Evolutionary conservation across 2,113 vertebrate species (phyloP), one percentile per base, ranked within the genome.

Genomic region (Mugil cephalus): DNA sequence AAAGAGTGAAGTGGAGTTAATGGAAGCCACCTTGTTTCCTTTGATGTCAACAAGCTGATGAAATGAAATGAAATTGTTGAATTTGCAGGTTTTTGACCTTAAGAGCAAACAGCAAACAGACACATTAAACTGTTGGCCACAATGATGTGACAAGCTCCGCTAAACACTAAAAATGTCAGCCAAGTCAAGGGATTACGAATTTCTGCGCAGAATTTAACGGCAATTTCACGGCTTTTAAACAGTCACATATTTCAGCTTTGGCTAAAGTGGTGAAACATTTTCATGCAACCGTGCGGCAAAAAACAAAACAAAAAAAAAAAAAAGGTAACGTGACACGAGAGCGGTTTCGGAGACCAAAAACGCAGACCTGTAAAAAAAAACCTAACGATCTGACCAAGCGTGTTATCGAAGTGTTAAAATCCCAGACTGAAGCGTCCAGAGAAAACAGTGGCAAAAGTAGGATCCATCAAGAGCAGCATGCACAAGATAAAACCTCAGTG

Each of bases 401-500:
- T 24, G 30, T 56, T 59, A 69, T 19, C 12, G 19, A 4, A 47
- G 45, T 39, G 10, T 39, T 50, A 77, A 46, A 79, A 24, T 56
- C 17, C 19, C n/a, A 72, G 34, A 4, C 9, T 51, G 12, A 53
- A 47, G 48, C 65, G 45, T 18, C 17, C 15, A 0, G n/a, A n/a
- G 47, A 68, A 58, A 79, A 58, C 24, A 19, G n/a, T 14, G 21
- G n/a, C 53, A 68, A 15, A 59, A 58, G 18, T 11, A 51, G 40
- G 63, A 72, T 63, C 74, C 35, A 53, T 71, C 43, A 58, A 35
- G n/a, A 34, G 69, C 56, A 59, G 38, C 59, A 63, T 74, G n/a
- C n/a, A 80, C 47, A 48, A 56, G 18, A 67, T 7, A 51, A 76
- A 62, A 30, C 35, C 38, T 62, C 24, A 0, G 34, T 81, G 58